These are phyloP conservation scores for Craniophora ligustri DNA, from an alignment of 2,888 invertebrate genomes.

Conservation along the genomic window DNA sequence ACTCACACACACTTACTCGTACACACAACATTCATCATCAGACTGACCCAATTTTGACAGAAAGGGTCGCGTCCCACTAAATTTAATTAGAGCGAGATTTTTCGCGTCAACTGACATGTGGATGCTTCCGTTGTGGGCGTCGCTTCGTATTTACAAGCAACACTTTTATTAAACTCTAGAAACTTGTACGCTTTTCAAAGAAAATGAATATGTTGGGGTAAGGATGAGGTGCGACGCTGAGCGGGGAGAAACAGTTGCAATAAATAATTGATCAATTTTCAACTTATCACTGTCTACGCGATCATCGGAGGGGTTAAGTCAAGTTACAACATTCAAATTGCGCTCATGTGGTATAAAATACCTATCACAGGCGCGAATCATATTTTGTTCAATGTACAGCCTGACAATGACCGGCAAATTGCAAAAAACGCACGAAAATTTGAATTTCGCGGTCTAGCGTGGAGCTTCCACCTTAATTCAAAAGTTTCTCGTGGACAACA, in stretches of 20 bases:
- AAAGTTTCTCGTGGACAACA: too few species aligned
- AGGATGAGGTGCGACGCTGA: slow-evolving; percentile 4
- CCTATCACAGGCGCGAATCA: too few species aligned
- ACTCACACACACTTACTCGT: slow-evolving; percentile 6
- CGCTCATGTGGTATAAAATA: too few species aligned
- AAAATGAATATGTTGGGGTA: slow-evolving; percentile 57
- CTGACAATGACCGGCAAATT: too few species aligned
- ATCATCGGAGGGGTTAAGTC: too few species aligned
- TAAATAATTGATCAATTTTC: too few species aligned
- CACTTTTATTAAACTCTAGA: slow-evolving; percentile 64
- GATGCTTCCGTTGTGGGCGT: slow-evolving; percentile 43
- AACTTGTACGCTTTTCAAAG: slow-evolving; percentile 54
- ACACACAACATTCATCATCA: slow-evolving; percentile 25
- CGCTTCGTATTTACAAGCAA: slow-evolving; percentile 51
- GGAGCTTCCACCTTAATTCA: too few species aligned
- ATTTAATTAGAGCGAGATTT: slow-evolving; percentile 47
- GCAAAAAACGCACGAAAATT: too few species aligned
- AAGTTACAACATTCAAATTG: too few species aligned
- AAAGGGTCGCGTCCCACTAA: slow-evolving; percentile 33
- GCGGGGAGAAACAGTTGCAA: background rate
- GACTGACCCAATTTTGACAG: slow-evolving; percentile 46
- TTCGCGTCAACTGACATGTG: slow-evolving; percentile 26
- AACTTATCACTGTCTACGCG: too few species aligned
- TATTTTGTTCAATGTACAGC: too few species aligned
- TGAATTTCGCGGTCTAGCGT: too few species aligned